phyloP scores from a whole-genome alignment of 2,113 vertebrate genomes.

The Stegastes partitus region DNA sequence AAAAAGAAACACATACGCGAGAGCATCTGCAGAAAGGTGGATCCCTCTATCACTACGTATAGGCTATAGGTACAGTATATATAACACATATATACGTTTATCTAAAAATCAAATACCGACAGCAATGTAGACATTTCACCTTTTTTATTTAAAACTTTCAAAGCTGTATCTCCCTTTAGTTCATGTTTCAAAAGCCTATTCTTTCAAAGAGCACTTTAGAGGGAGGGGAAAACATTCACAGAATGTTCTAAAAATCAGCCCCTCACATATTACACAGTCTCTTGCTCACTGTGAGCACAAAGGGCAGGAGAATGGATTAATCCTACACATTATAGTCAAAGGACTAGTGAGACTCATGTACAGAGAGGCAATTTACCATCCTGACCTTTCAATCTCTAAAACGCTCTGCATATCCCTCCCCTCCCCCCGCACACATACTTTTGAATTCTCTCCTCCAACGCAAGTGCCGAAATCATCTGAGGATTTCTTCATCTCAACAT shows the following conservation, averaged over 20 bases:
- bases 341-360: constrained; percentile 79
- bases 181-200: constrained; percentile 58
- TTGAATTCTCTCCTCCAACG: constrained; percentile 64
- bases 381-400: constrained; percentile 83
- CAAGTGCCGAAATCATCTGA: constrained; percentile 64
- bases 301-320: constrained; percentile 81
- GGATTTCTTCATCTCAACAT: constrained; percentile 65
- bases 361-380: constrained; percentile 81
- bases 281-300: constrained; percentile 70
- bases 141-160: constrained; percentile 54
- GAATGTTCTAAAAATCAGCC: constrained; percentile 66
- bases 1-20: constrained; percentile 11
- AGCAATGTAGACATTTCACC: constrained; percentile 29
- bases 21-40: constrained; percentile 47
- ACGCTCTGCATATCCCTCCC: constrained; percentile 54
- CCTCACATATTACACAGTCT: constrained; percentile 69
- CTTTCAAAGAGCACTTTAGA: constrained; percentile 63
- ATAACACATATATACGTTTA: neutral
- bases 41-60: constrained; percentile 23
- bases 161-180: constrained; percentile 43
- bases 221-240: constrained; percentile 62
- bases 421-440: constrained; percentile 41
- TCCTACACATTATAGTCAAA: constrained; percentile 81
- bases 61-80: neutral
- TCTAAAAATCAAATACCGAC: constrained; percentile 50